Percentiles rank a stretch among this genome's conserved stretches.
Evolutionary conservation across 2,888 invertebrate species (phyloP).

Genomic region (Chloroclysta siterata): DNA sequence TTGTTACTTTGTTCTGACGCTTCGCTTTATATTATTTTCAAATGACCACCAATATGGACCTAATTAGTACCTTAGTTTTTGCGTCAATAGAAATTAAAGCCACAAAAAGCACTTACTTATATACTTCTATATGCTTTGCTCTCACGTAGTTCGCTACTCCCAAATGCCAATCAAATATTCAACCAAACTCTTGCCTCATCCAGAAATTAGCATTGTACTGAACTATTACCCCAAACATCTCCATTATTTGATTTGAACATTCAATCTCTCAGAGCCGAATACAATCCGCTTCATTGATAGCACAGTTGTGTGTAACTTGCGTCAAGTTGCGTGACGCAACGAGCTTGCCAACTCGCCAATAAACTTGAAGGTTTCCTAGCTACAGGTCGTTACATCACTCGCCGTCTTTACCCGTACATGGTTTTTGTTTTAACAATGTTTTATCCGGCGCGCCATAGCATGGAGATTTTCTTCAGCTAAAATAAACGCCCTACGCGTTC

Average conservation of each 20-base stretch:
- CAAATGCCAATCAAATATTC: background rate
- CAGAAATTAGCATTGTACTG: background rate
- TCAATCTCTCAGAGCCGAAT: constrained; percentile 6
- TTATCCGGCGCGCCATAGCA: background rate
- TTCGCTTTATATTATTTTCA: background rate
- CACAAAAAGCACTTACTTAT: background rate
- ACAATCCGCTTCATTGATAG: constrained; percentile 17
- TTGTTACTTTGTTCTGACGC: background rate
- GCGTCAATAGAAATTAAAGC: no score
- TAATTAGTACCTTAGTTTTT: no score
- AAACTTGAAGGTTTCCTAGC: constrained; percentile 26
- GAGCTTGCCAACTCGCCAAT: constrained; percentile 19
- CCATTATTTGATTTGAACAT: constrained; percentile 9
- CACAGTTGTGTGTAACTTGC: constrained; percentile 3
- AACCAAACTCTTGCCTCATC: background rate
- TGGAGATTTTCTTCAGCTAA: background rate
- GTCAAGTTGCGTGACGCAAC: constrained; percentile 10
- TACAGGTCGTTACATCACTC: constrained; percentile 21
- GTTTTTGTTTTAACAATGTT: constrained; percentile 15
- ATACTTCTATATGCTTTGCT: background rate
- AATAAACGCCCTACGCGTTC: background rate
- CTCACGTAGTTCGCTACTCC: background rate
- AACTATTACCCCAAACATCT: constrained; percentile 11
- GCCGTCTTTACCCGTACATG: constrained; percentile 11
- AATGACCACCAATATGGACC: background rate